These are phyloP conservation scores for Stegana nigrithorax DNA, from an alignment of 2,888 invertebrate genomes.

Conservation along the genomic window DNA sequence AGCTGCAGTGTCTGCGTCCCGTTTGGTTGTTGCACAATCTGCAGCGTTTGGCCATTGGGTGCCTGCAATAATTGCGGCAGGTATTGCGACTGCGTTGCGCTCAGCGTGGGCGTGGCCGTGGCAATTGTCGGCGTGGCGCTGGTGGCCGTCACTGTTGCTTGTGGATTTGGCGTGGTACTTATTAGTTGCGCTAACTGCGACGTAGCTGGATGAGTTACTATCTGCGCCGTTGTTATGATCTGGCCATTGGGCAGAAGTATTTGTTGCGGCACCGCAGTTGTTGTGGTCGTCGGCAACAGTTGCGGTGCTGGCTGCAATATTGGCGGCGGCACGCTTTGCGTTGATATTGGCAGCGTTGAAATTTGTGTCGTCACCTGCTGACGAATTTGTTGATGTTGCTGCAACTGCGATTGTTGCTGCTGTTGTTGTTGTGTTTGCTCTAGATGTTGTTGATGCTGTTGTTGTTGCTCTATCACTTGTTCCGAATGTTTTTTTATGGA, in stretches of 20 bases:
- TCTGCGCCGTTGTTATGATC: conserved; percentile 66
- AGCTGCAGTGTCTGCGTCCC: conserved; percentile 64
- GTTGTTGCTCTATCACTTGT: conserved; percentile 30
- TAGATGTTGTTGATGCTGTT: conserved; percentile 28
- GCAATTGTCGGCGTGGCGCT: conserved; percentile 29
- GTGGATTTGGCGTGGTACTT: conserved; percentile 45
- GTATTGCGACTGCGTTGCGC: conserved; percentile 49
- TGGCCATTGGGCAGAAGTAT: conserved; percentile 68
- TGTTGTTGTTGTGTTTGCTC: conserved; percentile 35
- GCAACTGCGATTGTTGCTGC: conserved; percentile 30
- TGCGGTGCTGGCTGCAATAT: conserved; percentile 46
- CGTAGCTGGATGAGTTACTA: conserved; percentile 60
- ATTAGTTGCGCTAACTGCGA: conserved; percentile 67
- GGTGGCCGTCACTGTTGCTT: conserved; percentile 22
- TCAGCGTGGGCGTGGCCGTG: conserved; percentile 13
- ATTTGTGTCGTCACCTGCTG: conserved; percentile 45
- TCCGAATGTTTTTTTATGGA: conserved; percentile 30
- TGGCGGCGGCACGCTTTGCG: conserved; percentile 39
- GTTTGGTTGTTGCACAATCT: conserved; percentile 67
- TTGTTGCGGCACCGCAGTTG: conserved; percentile 59
- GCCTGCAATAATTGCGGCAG: conserved; percentile 62
- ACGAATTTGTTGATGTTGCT: conserved; percentile 34
- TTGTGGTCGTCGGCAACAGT: conserved; percentile 49
- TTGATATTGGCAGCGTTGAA: conserved; percentile 31
- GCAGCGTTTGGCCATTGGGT: conserved; percentile 64